Conservation (phyloP, 2,113 vertebrate species). For the Paradisaea rubra region DNA sequence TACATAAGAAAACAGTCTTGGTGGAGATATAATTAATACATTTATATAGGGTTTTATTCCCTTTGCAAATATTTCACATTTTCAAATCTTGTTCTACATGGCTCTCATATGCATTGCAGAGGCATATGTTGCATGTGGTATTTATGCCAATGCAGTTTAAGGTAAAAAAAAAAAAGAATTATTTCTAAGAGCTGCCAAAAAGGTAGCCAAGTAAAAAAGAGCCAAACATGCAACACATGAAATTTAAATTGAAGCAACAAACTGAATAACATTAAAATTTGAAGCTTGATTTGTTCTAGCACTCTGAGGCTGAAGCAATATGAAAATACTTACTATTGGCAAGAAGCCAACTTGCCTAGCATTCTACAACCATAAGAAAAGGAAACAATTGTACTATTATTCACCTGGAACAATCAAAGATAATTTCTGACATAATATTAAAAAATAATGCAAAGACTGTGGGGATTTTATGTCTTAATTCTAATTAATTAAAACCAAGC, state of each 20-base stretch:
- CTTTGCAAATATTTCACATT: neutral
- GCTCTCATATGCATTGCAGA: neutral
- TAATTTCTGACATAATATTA: constrained; percentile 3
- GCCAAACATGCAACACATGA: neutral
- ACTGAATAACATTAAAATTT: neutral
- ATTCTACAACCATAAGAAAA: neutral
- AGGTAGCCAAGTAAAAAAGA: neutral
- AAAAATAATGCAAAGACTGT: neutral
- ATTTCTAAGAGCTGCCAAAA: neutral
- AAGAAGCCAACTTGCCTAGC: neutral
- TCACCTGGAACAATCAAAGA: constrained; percentile 26
- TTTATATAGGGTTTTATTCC: neutral
- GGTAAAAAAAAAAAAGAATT: neutral
- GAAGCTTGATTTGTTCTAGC: neutral
- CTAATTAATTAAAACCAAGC: neutral
- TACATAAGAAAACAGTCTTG: neutral
- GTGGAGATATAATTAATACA: neutral
- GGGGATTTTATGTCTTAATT: neutral
- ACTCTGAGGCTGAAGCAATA: neutral
- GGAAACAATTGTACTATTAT: neutral
- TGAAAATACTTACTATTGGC: neutral
- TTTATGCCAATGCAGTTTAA: neutral
- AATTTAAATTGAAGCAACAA: neutral
- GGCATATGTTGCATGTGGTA: neutral
- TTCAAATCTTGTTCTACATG: neutral